These are phyloP conservation scores for Sycophaga agraensis DNA, from an alignment of 1,140 invertebrate genomes.

Conservation along the genomic window DNA sequence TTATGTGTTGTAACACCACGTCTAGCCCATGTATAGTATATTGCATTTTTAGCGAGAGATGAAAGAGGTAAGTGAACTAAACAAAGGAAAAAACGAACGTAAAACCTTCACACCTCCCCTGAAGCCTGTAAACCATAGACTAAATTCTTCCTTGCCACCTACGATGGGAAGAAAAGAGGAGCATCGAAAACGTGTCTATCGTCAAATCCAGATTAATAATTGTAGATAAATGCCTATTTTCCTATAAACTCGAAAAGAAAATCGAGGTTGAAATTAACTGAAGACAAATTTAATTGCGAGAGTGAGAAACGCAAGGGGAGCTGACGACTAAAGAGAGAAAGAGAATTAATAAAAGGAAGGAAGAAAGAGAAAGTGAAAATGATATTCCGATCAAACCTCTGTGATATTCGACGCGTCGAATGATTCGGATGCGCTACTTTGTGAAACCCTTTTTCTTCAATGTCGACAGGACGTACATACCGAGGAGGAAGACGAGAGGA, in stretches of 20 bases:
- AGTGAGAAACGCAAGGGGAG: background rate
- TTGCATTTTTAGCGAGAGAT: constrained; percentile 52
- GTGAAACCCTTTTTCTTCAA: constrained; percentile 9
- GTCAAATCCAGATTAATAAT: constrained; percentile 39
- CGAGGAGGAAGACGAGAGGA: background rate
- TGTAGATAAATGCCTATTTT: constrained; percentile 57
- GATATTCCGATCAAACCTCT: constrained; percentile 56
- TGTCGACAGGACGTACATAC: constrained; percentile 8
- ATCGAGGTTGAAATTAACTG: background rate
- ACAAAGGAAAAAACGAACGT: background rate
- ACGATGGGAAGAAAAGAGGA: constrained; percentile 29
- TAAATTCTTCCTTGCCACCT: constrained; percentile 18
- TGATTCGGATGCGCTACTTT: constrained; percentile 35
- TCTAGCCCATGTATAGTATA: constrained; percentile 57
- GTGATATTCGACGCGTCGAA: constrained; percentile 56
- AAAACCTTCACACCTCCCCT: background rate
- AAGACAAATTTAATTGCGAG: constrained; percentile 9
- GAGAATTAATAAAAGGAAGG: constrained; percentile 2
- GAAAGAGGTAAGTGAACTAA: background rate
- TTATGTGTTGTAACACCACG: constrained; percentile 50
- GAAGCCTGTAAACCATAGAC: background rate
- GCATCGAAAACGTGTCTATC: constrained; percentile 42
- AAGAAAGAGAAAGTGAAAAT: constrained; percentile 29
- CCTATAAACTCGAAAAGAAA: constrained; percentile 43
- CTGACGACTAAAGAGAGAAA: constrained; percentile 4